These are phyloP conservation scores for Synergus japonicus DNA, from an alignment of 2,888 invertebrate species.

Conservation along the genomic window DNA sequence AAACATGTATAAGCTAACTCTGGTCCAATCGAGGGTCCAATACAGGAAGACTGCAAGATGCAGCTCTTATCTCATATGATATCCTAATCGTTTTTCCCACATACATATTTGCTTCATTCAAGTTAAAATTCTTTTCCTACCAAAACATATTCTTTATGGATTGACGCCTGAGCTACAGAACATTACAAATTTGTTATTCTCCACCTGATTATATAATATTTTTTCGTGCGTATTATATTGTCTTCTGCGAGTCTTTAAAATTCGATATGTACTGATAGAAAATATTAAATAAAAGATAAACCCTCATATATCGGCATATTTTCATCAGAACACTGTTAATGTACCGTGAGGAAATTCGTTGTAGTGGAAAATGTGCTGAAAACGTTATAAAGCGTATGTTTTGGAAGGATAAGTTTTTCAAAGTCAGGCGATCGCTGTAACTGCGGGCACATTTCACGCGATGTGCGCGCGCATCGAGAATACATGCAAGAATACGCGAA, in stretches of 20 bases:
- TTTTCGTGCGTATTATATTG: too few species aligned
- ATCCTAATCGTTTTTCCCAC: too few species aligned
- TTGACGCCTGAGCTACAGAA: too few species aligned
- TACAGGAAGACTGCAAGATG: too few species aligned
- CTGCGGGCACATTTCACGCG: constrained; percentile 34
- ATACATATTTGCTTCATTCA: too few species aligned
- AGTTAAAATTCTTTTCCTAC: too few species aligned
- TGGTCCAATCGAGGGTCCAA: too few species aligned
- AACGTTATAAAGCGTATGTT: not conserved
- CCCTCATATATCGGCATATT: not conserved
- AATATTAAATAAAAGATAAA: not conserved
- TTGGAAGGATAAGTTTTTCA: constrained; percentile 24
- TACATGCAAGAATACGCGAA: constrained; percentile 20
- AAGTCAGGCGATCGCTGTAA: constrained; percentile 1
- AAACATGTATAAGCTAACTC: too few species aligned
- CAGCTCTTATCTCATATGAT: too few species aligned
- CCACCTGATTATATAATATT: too few species aligned
- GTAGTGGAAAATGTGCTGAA: constrained; percentile 3
- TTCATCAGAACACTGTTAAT: not conserved
- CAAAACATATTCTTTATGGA: too few species aligned
- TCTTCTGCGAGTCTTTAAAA: not conserved
- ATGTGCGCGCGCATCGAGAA: constrained; percentile 37
- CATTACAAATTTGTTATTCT: too few species aligned
- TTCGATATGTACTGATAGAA: not conserved
- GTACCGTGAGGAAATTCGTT: not conserved